phyloP scores from a whole-genome alignment of 2,113 vertebrate species.

The Spea multiplicata region DNA sequence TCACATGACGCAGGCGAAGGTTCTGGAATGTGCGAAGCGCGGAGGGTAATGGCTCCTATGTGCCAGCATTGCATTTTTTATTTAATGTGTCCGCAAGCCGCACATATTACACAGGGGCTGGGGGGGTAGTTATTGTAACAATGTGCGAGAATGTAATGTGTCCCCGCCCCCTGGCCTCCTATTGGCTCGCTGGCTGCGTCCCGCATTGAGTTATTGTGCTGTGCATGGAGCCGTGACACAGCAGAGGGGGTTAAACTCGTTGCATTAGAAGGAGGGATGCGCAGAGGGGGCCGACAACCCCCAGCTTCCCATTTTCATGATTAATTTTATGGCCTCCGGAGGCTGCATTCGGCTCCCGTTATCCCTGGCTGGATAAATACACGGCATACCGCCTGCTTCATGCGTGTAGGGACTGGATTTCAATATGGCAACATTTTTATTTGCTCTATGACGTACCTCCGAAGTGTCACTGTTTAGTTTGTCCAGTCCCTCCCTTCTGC shows the following conservation, averaged over 20 bases:
- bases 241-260: conserved; percentile 29
- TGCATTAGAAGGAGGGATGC: conserved; percentile 29
- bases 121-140: conserved; percentile 40
- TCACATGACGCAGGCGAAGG: no score
- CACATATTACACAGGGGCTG: conserved; percentile 13
- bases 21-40: no score
- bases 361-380: neutral
- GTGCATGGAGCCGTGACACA: conserved; percentile 35
- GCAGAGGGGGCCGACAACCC: conserved; percentile 26
- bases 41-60: neutral
- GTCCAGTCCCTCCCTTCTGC: no score
- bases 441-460: no score
- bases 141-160: conserved; percentile 23
- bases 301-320: conserved; percentile 25
- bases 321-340: conserved; percentile 10
- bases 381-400: neutral
- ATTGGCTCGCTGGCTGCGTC: conserved; percentile 50
- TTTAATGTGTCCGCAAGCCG: conserved; percentile 15
- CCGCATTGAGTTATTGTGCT: conserved; percentile 27
- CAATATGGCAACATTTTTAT: no score
- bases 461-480: no score
- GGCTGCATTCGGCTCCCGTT: conserved; percentile 34
- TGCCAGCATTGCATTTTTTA: conserved; percentile 28
- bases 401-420: no score
- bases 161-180: conserved; percentile 20